A percentile compares a stretch with the other conserved stretches of the same genome.
Conservation (phyloP, 2,797 vertebrate species). For the Chiloscyllium punctatum region DNA sequence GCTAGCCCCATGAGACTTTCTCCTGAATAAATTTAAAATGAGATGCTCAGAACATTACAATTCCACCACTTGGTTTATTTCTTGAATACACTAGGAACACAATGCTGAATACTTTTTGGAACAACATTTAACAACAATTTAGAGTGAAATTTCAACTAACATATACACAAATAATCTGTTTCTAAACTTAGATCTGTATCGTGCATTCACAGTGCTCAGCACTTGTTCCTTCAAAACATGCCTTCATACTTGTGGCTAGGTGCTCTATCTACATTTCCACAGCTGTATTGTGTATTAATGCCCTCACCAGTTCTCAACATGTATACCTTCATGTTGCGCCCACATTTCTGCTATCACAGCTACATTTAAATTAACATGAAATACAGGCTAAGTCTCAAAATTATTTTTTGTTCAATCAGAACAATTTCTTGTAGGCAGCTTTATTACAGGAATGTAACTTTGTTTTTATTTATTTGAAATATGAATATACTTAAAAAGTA, state of each 20-base stretch:
- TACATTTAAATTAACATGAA: neutral
- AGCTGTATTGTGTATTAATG: neutral
- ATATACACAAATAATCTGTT: neutral
- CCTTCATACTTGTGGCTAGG: neutral
- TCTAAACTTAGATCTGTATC: neutral
- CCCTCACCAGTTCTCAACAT: neutral
- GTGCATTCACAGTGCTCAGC: neutral
- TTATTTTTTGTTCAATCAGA: neutral
- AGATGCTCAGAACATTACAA: neutral
- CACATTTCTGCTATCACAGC: neutral
- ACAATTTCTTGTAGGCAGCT: neutral
- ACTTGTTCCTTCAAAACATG: neutral
- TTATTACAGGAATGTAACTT: neutral
- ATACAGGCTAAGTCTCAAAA: neutral
- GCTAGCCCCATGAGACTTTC: neutral
- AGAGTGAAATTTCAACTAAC: neutral
- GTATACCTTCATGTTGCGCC: neutral
- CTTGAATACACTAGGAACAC: neutral
- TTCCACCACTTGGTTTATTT: neutral
- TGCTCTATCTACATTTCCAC: neutral
- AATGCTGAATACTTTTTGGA: neutral
- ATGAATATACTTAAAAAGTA: neutral
- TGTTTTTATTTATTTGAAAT: neutral
- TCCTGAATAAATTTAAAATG: neutral
- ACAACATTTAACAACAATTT: neutral